These are phyloP conservation scores for Phoeniculus purpureus DNA, from an alignment of 2,797 vertebrate genomes.

Conservation along the genomic window DNA sequence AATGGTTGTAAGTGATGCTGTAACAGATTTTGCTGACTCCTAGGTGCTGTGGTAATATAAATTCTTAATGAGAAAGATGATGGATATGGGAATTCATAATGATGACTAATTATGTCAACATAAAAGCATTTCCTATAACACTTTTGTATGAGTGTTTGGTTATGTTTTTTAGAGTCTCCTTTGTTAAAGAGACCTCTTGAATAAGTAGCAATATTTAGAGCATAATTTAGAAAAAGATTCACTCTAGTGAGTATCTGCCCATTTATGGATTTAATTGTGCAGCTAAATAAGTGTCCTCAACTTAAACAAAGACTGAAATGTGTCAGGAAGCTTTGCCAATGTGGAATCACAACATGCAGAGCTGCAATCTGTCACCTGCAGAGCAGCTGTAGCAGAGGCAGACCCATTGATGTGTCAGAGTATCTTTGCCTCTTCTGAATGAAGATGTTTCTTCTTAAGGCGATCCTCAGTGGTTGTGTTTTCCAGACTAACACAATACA, in stretches of 20 bases:
- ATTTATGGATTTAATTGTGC: neutral
- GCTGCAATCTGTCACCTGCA: neutral
- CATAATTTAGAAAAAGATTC: neutral
- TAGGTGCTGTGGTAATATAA: neutral
- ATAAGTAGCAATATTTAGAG: neutral
- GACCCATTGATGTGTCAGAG: neutral
- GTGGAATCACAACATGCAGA: neutral
- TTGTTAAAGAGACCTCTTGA: slow-evolving; percentile 15
- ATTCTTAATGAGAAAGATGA: neutral
- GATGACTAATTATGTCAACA: neutral
- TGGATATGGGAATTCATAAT: neutral
- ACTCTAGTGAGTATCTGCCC: neutral
- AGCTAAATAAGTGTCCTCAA: neutral
- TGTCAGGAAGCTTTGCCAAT: neutral
- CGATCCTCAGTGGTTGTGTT: neutral
- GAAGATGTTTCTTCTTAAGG: neutral
- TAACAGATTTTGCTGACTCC: neutral
- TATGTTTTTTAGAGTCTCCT: neutral
- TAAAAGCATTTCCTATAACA: neutral
- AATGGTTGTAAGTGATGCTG: neutral
- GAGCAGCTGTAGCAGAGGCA: neutral
- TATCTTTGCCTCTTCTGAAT: neutral
- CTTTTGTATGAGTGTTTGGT: neutral
- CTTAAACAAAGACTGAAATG: neutral
- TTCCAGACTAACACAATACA: neutral